Evolutionary conservation across 2,797 vertebrate genomes (phyloP), one percentile per base, ranked within the genome.

Genomic region (Aphelocoma californica): DNA sequence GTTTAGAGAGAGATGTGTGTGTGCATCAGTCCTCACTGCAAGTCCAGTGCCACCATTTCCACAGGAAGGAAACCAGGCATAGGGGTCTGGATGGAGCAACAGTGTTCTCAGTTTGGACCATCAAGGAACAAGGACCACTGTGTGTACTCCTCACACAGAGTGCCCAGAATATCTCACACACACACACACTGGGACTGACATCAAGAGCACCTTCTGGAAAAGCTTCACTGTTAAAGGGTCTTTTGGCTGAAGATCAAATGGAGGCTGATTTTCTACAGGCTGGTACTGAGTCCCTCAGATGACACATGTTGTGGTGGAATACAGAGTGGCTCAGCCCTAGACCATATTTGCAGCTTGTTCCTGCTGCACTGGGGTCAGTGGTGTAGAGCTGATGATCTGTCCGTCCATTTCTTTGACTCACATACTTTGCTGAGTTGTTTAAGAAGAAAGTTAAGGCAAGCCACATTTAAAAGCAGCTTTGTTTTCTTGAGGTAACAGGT

Each of bases 401-500:
- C 40, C 21, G 2, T 57, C 64, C 67, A 34, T 54, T 75, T 70
- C 34, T 84, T 70, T 82, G 36, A 77, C 38, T 77, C 78, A 25
- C 25, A 51, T 57, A 70, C 15, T 57, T 79, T 47, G 38, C 60
- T 57, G 28, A 82, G 50, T 79, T 87, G 25, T 87, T 92, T 51
- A 95, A 95, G 62, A 75, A 26, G 38, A 72, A 91, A 91, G 81
- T 71, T 86, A 94, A 81, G 92, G 74, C n/a, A 93, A 94, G 57
- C 14, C 78, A 91, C 31, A 47, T 87, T 90, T 93, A 86, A 93
- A 95, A 95, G 79, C 88, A 91, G 83, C 40, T 92, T 93, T 95
- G 84, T 94, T 96, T 92, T 96, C 84, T 86, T 95, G 94, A 92
- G 82, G 81, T 69, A 87, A 44, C 64, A 95, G 95, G 82, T 94